Base-by-base conservation (phyloP, 1,140 invertebrate species). In the Euura saliciscinereae region DNA sequence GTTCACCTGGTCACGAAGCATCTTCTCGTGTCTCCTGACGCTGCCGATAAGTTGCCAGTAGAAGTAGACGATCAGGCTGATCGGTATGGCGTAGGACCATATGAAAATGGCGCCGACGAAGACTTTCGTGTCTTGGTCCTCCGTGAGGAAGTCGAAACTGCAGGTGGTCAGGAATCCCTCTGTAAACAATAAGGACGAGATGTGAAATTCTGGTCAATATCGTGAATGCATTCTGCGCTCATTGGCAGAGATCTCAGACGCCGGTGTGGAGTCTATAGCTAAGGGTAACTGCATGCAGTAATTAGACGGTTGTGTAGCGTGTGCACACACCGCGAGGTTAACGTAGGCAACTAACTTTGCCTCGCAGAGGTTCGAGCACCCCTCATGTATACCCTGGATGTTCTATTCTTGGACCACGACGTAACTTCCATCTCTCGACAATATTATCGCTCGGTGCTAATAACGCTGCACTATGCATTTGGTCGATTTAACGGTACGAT, bases 161-260 rank as follows among this genome's bases (percentile, higher is more conserved):
- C 93, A 94, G 2, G 92, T 93, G 2, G 93, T 94, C 46, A 95
- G 87, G 80, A 92, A 94, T 8, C 93, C 93, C 90, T 95, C 93
- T 91, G 84, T 6, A 88, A 28, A 28, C 1, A 28, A 28, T 28
- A 28, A 28, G 28, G 28, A 1, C 28, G 65, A 70, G 51, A 66
- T 72, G 71, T 13, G 28, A 28, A 28, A 28, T 28, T 28, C 28
- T 28, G 28, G 28, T 28, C 28, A 28, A 28, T 28, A 28, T 28
- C 28, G 28, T 28, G 28, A 28, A 28, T 28, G 28, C 28, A 28
- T 28, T 28, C 1, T 28, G 28, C 28, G 28, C 28, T 28, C 28
- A 28, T 28, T 28, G 28, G 28, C 28, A 28, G 28, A 28, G 28
- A 28, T 28, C 28, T 28, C 28, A 28, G 28, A 28, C 28, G 28